Evolutionary conservation across 2,888 invertebrate species (phyloP).

Genomic region (Xylocampa areola): DNA sequence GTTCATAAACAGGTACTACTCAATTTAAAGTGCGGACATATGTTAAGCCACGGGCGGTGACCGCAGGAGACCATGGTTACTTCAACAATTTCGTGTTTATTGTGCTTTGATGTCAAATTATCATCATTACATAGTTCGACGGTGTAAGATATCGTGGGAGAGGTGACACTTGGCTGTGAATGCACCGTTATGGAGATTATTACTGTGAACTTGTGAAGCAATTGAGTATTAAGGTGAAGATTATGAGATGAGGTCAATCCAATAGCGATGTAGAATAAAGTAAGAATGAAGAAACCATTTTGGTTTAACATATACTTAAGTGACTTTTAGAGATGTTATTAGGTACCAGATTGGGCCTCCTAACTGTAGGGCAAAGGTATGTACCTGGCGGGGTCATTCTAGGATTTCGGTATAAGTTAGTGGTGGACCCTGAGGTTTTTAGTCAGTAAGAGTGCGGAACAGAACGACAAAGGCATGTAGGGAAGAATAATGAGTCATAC

Average conservation of each 20-base stretch:
- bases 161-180: constrained; percentile 37
- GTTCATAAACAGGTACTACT: constrained; percentile 59
- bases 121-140: constrained; percentile 47
- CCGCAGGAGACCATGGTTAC: constrained; percentile 67
- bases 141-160: constrained; percentile 45
- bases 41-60: constrained; percentile 67
- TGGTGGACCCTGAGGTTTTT: no score
- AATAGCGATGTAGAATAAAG: not conserved
- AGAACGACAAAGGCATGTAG: no score
- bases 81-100: constrained; percentile 66
- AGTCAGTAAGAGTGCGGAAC: no score
- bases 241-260: constrained; percentile 9
- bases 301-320: no score
- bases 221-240: constrained; percentile 8
- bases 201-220: constrained; percentile 6
- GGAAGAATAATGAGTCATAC: no score
- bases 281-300: not conserved
- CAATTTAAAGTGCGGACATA: constrained; percentile 52
- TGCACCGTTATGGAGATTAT: constrained; percentile 17
- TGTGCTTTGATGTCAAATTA: constrained; percentile 60
- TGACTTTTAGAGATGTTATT: no score
- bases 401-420: no score
- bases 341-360: no score
- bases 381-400: no score
- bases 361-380: no score